Base-by-base conservation (phyloP, 2,797 vertebrate species). In the Oophaga sylvatica region DNA sequence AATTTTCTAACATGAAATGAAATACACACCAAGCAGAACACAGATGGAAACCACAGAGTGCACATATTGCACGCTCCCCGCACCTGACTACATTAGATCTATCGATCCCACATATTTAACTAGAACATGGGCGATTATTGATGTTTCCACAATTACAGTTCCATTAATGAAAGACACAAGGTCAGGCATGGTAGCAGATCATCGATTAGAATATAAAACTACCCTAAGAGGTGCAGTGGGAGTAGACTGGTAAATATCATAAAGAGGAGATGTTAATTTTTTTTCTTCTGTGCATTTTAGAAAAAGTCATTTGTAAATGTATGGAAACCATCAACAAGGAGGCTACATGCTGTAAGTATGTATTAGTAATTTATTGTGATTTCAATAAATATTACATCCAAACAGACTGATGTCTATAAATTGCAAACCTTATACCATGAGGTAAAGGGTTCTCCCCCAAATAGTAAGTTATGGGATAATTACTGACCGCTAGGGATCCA, bases 141-240 rank as follows among this genome's bases (percentile, higher is more conserved):
- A 84, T 84, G 83, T 84, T 84, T 84, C 59, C 9, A 8, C 83
- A 77, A 84, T 84, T 84, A 84, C 71, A 19, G 22, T 77, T 84
- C 71, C 59, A 77, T 76, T 84, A 84, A 76, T 84, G 59, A 84
- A 76, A 65, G 83, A 17, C 71, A 29, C 19, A n/a, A 26, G 83
- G 59, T 84, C 83, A 84, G 83, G 59, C 20, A 45, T 65, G 20
- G 35, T 11, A 20, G 71, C 17, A 19, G 71, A 77, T n/a, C 63
- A 84, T 84, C 65, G 83, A 84, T 45, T n/a, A 22, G 11, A 8
- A 41, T 83, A 68, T 83, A 45, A 81, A 60, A 53, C 81, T 70
- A 8, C 19, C 29, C 26, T 57, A 57, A 83, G 22, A 83, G 81
- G 63, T 45, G 13, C 35, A 53, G 12, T 16, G 20, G 75, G 80